These are phyloP conservation scores for Salpingus planirostris DNA, from an alignment of 2,888 invertebrate genomes.

Conservation along the genomic window DNA sequence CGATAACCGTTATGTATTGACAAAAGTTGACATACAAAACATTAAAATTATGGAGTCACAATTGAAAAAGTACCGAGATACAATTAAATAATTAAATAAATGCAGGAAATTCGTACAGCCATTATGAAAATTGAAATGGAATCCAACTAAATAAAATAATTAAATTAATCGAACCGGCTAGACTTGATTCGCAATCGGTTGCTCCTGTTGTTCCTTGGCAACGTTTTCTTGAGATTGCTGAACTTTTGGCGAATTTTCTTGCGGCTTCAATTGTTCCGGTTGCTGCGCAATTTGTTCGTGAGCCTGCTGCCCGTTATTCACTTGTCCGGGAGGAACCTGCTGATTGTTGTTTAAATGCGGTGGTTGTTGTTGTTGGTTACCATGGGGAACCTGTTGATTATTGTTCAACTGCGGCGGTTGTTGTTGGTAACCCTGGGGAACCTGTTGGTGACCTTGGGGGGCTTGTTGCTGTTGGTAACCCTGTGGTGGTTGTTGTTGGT, in stretches of 20 bases:
- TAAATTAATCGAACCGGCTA: too few species aligned
- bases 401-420: conserved; percentile 5
- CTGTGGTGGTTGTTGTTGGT: conserved; percentile 8
- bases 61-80: too few species aligned
- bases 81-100: too few species aligned
- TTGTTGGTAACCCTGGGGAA: conserved; percentile 2
- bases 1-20: too few species aligned
- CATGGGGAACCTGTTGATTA: background rate
- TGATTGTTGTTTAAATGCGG: conserved; percentile 1
- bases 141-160: too few species aligned
- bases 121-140: too few species aligned
- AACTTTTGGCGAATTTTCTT: conserved; percentile 4
- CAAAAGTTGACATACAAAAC: too few species aligned
- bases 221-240: too few species aligned
- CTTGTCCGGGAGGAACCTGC: background rate
- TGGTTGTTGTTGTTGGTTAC: conserved; percentile 3
- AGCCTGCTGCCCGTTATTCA: conserved; percentile 1
- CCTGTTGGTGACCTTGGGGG: conserved; percentile 1
- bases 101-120: too few species aligned
- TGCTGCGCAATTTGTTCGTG: conserved; percentile 4
- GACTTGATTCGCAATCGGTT: too few species aligned
- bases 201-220: too few species aligned
- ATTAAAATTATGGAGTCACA: too few species aligned
- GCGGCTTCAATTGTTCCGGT: conserved; percentile 3
- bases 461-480: conserved; percentile 5